Evolutionary conservation across 2,113 vertebrate species (phyloP).

Genomic region (Sinocyclocheilus anshuiensis): DNA sequence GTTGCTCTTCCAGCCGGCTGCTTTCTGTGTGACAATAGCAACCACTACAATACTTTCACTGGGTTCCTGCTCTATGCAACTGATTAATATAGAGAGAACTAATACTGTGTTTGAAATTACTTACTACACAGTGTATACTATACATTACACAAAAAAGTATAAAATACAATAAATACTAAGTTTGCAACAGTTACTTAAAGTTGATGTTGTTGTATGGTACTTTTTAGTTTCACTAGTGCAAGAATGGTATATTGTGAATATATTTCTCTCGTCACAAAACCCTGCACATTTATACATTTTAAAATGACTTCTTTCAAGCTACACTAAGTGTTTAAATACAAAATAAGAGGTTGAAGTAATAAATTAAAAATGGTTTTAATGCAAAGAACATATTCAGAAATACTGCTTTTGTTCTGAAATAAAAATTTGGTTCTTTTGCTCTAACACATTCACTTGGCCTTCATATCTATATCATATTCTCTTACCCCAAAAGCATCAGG

Average conservation of each 20-base stretch:
- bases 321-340: background rate
- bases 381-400: background rate
- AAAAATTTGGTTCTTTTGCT: background rate
- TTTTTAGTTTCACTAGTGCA: background rate
- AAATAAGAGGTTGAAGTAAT: background rate
- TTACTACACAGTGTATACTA: background rate
- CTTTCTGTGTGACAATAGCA: conserved; percentile 64
- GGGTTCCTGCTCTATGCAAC: conserved; percentile 73
- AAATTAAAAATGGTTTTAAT: background rate
- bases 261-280: background rate
- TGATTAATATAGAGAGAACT: conserved; percentile 49
- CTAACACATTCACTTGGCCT: background rate
- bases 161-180: background rate
- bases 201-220: background rate
- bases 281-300: background rate
- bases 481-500: background rate
- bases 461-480: background rate
- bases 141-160: background rate
- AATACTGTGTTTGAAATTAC: background rate
- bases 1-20: conserved; percentile 61
- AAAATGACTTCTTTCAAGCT: background rate
- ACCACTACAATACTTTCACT: conserved; percentile 73
- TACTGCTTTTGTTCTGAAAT: background rate
- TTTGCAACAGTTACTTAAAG: background rate
- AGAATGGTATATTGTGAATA: background rate